phyloP scores from a whole-genome alignment of 1,140 invertebrate genomes.

The Limonius californicus region DNA sequence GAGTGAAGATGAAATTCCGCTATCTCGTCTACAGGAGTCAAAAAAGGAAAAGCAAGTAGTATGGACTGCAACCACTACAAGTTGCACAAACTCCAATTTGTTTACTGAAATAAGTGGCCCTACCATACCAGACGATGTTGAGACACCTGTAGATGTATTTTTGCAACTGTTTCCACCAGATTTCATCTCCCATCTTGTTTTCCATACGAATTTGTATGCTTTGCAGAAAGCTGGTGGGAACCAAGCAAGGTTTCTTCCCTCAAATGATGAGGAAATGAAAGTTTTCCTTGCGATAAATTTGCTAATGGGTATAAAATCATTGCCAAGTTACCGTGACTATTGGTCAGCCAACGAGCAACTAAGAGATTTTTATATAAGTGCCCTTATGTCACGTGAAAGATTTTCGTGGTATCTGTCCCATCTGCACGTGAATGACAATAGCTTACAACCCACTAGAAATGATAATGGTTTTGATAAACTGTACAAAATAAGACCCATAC shows the following conservation, averaged over 20 bases:
- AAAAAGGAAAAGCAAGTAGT: too few relatives aligned
- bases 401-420: conserved; percentile 24
- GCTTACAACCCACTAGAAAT: too few relatives aligned
- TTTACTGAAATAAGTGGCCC: neutral
- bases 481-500: too few relatives aligned
- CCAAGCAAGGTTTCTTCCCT: neutral
- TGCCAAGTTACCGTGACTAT: conserved; percentile 15
- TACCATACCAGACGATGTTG: neutral
- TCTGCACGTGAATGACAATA: conserved; percentile 40
- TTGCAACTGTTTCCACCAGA: neutral
- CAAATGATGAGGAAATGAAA: conserved; percentile 20
- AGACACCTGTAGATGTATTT: neutral
- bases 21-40: too few relatives aligned
- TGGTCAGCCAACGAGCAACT: conserved; percentile 17
- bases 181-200: neutral
- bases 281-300: conserved; percentile 29
- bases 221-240: neutral
- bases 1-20: too few relatives aligned
- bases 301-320: conserved; percentile 25
- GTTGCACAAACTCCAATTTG: too few relatives aligned
- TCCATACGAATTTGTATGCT: neutral
- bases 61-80: too few relatives aligned
- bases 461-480: too few relatives aligned
- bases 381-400: conserved; percentile 17
- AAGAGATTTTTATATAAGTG: conserved; percentile 19